A percentile compares a stretch with the other conserved stretches of the same genome.
phyloP scores from a whole-genome alignment of 2,113 vertebrate genomes.

The Neopipo cinnamomea region DNA sequence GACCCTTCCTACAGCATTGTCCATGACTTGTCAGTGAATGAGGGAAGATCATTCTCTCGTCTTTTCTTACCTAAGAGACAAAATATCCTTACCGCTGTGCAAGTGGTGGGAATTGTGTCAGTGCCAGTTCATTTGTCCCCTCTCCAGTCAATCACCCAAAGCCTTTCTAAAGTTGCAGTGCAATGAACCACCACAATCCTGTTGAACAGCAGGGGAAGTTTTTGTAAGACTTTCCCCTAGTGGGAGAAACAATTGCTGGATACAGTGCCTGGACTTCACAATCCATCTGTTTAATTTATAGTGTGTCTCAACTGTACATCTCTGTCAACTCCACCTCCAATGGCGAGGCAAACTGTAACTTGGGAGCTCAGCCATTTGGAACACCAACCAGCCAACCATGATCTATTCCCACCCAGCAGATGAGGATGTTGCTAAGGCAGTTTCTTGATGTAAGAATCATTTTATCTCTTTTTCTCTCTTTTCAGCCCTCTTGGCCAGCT shows the following conservation, averaged over 20 bases:
- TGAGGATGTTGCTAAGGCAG: conserved; percentile 8
- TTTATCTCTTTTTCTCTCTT: conserved; percentile 11
- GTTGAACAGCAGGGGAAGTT: not conserved
- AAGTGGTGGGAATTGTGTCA: not conserved
- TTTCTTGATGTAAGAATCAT: conserved; percentile 10
- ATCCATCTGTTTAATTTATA: conserved; percentile 15
- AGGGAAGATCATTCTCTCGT: not conserved
- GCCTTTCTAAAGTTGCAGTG: not conserved
- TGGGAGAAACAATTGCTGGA: conserved; percentile 5
- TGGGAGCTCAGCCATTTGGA: conserved; percentile 17
- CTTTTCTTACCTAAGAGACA: not conserved
- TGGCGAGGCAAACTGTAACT: not conserved
- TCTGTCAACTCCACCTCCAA: not conserved
- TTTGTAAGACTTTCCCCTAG: not conserved
- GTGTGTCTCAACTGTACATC: not conserved
- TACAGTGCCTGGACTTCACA: not conserved
- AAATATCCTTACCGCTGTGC: not conserved
- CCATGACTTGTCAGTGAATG: not conserved
- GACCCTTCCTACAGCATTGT: not conserved
- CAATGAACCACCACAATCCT: not conserved
- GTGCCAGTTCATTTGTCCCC: not conserved
- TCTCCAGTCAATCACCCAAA: not conserved
- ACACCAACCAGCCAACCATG: not conserved
- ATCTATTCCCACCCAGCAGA: conserved; percentile 4
- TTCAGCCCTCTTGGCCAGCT: conserved; percentile 41